These are phyloP conservation scores for Frieseomelitta varia DNA, from an alignment of 1,140 invertebrate genomes.

Conservation along the genomic window DNA sequence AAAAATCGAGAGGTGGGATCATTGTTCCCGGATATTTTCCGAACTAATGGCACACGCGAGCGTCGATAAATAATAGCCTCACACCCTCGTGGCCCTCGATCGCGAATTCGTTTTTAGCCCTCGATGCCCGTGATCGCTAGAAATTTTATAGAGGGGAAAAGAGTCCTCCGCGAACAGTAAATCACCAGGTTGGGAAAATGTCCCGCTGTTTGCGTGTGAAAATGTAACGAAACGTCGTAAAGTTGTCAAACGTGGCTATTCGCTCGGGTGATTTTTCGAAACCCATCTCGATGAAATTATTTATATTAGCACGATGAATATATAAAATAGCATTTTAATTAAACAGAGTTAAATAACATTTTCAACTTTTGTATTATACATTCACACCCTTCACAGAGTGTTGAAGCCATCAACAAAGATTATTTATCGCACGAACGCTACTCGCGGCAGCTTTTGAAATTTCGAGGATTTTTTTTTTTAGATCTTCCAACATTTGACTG, in stretches of 20 bases:
- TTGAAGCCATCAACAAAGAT: too few relatives aligned
- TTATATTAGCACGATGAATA: too few relatives aligned
- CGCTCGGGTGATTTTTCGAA: not conserved
- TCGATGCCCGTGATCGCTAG: not conserved
- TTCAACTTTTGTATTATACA: too few relatives aligned
- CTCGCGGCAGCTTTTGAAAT: too few relatives aligned
- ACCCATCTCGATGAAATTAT: not conserved
- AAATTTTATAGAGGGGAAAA: slow-evolving; percentile 6
- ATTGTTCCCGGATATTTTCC: slow-evolving; percentile 49
- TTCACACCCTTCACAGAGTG: too few relatives aligned
- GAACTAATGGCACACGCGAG: slow-evolving; percentile 30
- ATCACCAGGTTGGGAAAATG: not conserved
- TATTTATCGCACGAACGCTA: too few relatives aligned
- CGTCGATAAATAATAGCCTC: slow-evolving; percentile 38
- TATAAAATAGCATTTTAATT: too few relatives aligned
- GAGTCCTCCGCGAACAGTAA: not conserved
- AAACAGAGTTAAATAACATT: too few relatives aligned
- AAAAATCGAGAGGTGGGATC: not conserved
- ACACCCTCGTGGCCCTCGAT: not conserved
- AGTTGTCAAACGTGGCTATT: not conserved
- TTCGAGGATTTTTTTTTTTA: not conserved
- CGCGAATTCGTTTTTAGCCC: slow-evolving; percentile 25
- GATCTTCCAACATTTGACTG: too few relatives aligned
- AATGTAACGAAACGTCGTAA: not conserved
- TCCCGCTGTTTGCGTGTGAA: not conserved